Evolutionary conservation across 2,888 invertebrate species (phyloP).

Genomic region (Drosophila kokeensis): DNA sequence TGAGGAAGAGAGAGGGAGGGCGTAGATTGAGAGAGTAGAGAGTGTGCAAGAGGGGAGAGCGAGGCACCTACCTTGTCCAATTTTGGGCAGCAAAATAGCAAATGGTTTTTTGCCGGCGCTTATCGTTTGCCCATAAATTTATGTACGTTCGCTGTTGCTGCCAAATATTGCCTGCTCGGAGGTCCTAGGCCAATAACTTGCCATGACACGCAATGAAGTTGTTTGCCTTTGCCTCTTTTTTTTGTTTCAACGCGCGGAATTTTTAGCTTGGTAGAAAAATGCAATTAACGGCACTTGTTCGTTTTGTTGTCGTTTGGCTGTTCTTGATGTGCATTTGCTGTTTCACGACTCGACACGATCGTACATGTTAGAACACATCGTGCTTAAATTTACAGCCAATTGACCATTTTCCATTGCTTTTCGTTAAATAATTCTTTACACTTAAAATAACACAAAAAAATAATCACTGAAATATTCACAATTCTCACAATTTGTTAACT

Average conservation of each 20-base stretch:
- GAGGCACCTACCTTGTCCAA: conserved; percentile 78
- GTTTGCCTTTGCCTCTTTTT: conserved; percentile 52
- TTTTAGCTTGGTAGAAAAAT: conserved; percentile 50
- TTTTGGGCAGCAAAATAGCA: conserved; percentile 62
- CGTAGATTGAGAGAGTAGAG: not conserved
- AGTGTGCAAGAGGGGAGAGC: not conserved
- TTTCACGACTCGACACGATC: conserved; percentile 9
- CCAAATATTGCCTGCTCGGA: conserved; percentile 67
- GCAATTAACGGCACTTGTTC: conserved; percentile 63
- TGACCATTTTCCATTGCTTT: not conserved
- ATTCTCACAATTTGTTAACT: not conserved
- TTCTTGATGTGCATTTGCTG: not conserved
- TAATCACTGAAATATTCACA: not conserved
- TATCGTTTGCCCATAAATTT: conserved; percentile 76
- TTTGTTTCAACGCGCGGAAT: conserved; percentile 32
- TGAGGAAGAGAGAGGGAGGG: not conserved
- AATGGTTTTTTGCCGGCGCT: conserved; percentile 60
- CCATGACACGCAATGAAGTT: conserved; percentile 77
- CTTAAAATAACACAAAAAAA: not conserved
- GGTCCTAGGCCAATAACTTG: conserved; percentile 72
- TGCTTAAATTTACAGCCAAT: not conserved
- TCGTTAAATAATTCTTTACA: not conserved
- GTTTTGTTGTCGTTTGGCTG: conserved; percentile 8
- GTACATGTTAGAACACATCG: not conserved
- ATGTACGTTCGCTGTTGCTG: conserved; percentile 44